Evolutionary conservation across 1,140 invertebrate species (phyloP).

Genomic region (Tribolium castaneum): DNA sequence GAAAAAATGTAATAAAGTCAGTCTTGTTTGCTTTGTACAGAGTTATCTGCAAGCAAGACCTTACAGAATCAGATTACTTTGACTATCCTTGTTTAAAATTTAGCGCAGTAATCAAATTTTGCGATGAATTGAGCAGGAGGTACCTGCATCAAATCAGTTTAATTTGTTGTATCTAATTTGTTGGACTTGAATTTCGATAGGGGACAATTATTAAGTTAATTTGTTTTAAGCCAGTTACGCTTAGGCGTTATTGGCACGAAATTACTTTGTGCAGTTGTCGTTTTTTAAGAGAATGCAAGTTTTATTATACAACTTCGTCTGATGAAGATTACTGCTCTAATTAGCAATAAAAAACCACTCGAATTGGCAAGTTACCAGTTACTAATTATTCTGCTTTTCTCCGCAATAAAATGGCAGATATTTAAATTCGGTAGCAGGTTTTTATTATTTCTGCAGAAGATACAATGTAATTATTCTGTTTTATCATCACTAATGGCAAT

Average conservation of each 20-base stretch:
- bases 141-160: conserved; percentile 29
- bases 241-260: neutral
- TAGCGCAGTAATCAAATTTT: conserved; percentile 12
- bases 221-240: neutral
- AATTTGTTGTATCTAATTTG: conserved; percentile 25
- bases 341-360: too few species aligned
- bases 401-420: too few species aligned
- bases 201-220: conserved; percentile 18
- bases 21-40: neutral
- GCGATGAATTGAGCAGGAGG: conserved; percentile 11
- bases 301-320: too few species aligned
- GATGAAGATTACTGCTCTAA: too few species aligned
- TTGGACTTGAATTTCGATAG: neutral
- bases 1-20: neutral
- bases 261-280: neutral
- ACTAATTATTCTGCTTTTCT: too few species aligned
- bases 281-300: too few species aligned
- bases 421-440: too few species aligned
- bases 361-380: too few species aligned
- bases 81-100: neutral
- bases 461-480: too few species aligned
- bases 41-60: neutral
- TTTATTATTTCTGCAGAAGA: too few species aligned
- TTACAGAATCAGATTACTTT: neutral
- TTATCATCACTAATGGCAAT: too few species aligned